A percentile compares a stretch with the other conserved stretches of the same genome.
Evolutionary conservation across 1,140 invertebrate species (phyloP).

Genomic region (Zaprionus nigranus): DNA sequence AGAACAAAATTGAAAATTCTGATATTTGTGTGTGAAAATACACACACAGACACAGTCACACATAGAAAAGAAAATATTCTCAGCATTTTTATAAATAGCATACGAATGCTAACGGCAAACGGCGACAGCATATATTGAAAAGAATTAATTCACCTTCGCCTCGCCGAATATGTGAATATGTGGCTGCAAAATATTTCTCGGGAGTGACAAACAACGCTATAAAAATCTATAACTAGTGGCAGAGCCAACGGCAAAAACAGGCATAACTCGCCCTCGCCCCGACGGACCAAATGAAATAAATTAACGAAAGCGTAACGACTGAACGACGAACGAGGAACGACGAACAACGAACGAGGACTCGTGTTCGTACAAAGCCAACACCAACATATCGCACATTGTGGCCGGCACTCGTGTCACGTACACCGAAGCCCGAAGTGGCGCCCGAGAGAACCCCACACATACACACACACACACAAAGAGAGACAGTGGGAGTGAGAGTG

Average conservation of each 20-base stretch:
- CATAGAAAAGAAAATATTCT: slow-evolving; percentile 4
- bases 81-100: slow-evolving; percentile 30
- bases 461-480: background rate
- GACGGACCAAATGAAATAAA: slow-evolving; percentile 9
- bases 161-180: slow-evolving; percentile 18
- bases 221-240: slow-evolving; percentile 20
- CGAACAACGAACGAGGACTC: slow-evolving; percentile 22
- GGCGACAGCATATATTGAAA: slow-evolving; percentile 12
- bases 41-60: background rate
- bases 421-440: slow-evolving; percentile 8
- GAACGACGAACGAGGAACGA: background rate
- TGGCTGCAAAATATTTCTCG: slow-evolving; percentile 19
- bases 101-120: background rate
- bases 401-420: slow-evolving; percentile 32
- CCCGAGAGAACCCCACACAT: background rate
- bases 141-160: slow-evolving; percentile 19
- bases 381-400: slow-evolving; percentile 1
- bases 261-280: slow-evolving; percentile 5
- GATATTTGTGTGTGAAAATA: background rate
- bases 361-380: slow-evolving; percentile 7
- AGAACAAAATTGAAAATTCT: slow-evolving; percentile 2
- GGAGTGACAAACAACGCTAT: slow-evolving; percentile 10
- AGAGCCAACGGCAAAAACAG: slow-evolving; percentile 10
- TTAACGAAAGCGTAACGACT: slow-evolving; percentile 3
- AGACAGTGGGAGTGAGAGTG: slow-evolving; percentile 1